Conservation (phyloP, 1,140 invertebrate species). For the Homalodisca vitripennis region DNA sequence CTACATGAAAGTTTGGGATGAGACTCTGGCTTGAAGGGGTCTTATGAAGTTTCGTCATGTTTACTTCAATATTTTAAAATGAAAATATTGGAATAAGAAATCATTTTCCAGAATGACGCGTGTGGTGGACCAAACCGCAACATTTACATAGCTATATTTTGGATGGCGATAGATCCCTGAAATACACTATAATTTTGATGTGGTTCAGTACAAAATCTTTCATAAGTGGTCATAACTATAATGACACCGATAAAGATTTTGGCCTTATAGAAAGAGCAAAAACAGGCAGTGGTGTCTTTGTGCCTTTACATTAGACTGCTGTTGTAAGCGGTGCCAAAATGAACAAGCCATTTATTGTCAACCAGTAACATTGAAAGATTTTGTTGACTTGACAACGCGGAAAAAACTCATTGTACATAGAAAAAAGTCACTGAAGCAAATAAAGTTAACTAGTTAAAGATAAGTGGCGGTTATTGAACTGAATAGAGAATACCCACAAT, state of each 20-base stretch:
- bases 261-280: not conserved
- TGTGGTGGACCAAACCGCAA: too few species aligned
- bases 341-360: conserved; percentile 2
- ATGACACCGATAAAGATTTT: not conserved
- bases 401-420: not conserved
- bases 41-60: conserved; percentile 41
- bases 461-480: not conserved
- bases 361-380: not conserved
- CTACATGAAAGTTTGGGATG: conserved; percentile 41
- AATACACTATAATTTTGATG: not conserved
- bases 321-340: not conserved
- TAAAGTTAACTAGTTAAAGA: not conserved
- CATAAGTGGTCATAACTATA: not conserved
- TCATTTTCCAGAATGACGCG: not conserved
- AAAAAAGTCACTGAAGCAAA: not conserved
- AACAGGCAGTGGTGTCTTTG: not conserved
- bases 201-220: not conserved
- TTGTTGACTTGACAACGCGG: not conserved
- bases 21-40: conserved; percentile 42
- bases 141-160: not conserved
- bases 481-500: not conserved
- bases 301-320: not conserved
- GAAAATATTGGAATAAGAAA: conserved; percentile 2
- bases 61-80: conserved; percentile 28
- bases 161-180: not conserved